phyloP scores from a whole-genome alignment of 2,888 invertebrate genomes.

The Lacanobia wlatinum region DNA sequence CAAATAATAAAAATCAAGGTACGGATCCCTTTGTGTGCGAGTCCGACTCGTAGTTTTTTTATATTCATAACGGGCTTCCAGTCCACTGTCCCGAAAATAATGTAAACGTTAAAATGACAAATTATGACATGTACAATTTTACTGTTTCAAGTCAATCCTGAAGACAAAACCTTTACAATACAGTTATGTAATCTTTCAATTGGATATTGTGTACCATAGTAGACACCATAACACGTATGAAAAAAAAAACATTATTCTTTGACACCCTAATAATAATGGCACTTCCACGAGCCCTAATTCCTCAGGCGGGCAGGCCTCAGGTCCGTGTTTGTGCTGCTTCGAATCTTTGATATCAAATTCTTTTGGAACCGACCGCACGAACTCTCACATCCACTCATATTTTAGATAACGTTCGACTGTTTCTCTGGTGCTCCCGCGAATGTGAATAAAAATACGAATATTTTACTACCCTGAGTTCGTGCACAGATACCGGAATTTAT shows the following conservation, averaged over 20 bases:
- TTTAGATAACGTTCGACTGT: constrained; percentile 88
- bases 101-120: neutral
- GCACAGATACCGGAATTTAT: constrained; percentile 77
- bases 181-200: neutral
- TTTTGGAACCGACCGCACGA: constrained; percentile 87
- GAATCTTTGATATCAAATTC: constrained; percentile 88
- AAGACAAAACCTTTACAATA: neutral
- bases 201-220: too few species aligned
- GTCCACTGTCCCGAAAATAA: neutral
- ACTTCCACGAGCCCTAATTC: constrained; percentile 53
- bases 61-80: neutral
- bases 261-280: constrained; percentile 22
- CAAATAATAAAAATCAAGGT: too few species aligned
- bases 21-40: too few species aligned
- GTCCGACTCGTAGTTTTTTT: too few species aligned
- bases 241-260: constrained; percentile 12
- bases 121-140: neutral
- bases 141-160: neutral
- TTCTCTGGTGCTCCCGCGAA: constrained; percentile 77
- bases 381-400: constrained; percentile 85
- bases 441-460: constrained; percentile 85
- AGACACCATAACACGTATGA: neutral
- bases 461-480: constrained; percentile 76
- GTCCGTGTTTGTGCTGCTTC: constrained; percentile 73
- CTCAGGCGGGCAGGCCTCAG: constrained; percentile 45